Evolutionary conservation across 2,113 vertebrate genomes (phyloP), one percentile per base, ranked within the genome.

Genomic region (Todiramphus saurophagus): DNA sequence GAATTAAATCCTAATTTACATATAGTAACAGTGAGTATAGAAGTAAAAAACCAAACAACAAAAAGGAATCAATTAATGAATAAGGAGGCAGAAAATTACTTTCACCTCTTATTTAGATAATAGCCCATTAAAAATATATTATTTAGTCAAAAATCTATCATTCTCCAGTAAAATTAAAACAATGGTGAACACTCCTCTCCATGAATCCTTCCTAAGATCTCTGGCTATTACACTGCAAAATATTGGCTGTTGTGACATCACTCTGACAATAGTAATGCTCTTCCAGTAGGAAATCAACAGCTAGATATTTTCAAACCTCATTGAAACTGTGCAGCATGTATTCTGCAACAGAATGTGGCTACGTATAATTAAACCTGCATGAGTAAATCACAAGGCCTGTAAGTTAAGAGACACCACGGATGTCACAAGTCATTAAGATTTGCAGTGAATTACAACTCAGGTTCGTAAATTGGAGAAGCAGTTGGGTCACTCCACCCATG

Each of bases 181-280:
- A 25, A 37, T 0, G 1, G 6, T 64, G 21, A 79, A 63, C 1
- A 0, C 3, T 76, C 30, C 21, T 64, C 11, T 41, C 11, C 30
- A 17, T 62, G 16, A 83, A 53, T 59, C 41, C 18, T 75, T 70
- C 51, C 16, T 78, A 33, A 33, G 2, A 39, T 16, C 30, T 55
- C 20, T 51, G 16, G 5, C 28, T 84, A 77, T 35, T 44, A 64
- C 23, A 55, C 13, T 50, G 11, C 16, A 89, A 74, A 70, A 70
- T 50, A 2, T 8, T 87, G 35, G 13, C 16, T 83, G 46, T 30
- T 60, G 19, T 2, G 5, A 56, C 33, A 82, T 66, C 31, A 15
- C 6, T 87, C 27, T 76, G 35, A 31, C 23, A 59, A 37, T 4
- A 58, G 10, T 7, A 35, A 25, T 51, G 15, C 37, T 70, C 46